These are phyloP conservation scores for Calliphora vomitoria DNA, from an alignment of 2,888 invertebrate species.

Conservation along the genomic window DNA sequence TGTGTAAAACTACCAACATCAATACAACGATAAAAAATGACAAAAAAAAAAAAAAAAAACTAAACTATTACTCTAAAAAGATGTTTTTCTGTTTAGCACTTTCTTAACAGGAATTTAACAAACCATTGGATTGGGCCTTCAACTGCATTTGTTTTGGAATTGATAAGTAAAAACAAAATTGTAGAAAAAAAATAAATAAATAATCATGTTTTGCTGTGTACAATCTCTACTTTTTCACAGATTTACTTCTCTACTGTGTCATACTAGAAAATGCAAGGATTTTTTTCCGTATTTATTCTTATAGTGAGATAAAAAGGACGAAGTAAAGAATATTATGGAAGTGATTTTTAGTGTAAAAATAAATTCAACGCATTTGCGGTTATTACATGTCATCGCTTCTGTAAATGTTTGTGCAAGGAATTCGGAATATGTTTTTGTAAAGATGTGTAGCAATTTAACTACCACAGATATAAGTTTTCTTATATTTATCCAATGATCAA, in stretches of 20 bases:
- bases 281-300: not conserved
- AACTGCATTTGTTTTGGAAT: slow-evolving; percentile 9
- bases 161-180: not conserved
- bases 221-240: not conserved
- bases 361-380: too few species aligned
- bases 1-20: slow-evolving; percentile 39
- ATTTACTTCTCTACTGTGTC: not conserved
- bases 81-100: not conserved
- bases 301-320: too few species aligned
- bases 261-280: not conserved
- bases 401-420: too few species aligned
- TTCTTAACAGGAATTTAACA: slow-evolving; percentile 14
- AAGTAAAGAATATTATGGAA: not conserved
- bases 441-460: too few species aligned
- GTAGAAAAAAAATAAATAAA: not conserved
- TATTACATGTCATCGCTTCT: too few species aligned
- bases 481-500: too few species aligned
- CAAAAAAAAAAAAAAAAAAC: not conserved
- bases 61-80: not conserved
- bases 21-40: slow-evolving; percentile 10
- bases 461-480: too few species aligned
- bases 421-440: too few species aligned
- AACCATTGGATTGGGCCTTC: slow-evolving; percentile 5
- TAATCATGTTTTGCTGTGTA: not conserved
- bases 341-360: not conserved